Percentiles rank a stretch among this genome's conserved stretches.
These are phyloP conservation scores for Sitodiplosis mosellana DNA, from an alignment of 1,140 invertebrate species.

Conservation along the genomic window DNA sequence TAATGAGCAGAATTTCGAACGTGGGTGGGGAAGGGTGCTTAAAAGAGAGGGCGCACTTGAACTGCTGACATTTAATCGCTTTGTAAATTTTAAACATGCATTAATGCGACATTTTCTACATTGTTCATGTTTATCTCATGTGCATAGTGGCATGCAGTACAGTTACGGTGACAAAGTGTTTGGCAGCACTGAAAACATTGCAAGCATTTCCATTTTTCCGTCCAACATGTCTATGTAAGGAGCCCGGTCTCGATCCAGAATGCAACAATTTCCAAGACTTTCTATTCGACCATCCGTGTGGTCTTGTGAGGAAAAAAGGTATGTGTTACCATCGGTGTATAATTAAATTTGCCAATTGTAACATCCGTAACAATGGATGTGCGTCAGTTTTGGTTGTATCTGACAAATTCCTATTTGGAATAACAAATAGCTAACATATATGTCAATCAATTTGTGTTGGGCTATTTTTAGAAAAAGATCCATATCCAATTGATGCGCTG, in stretches of 20 bases:
- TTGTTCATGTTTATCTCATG: constrained; percentile 10
- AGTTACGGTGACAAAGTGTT: constrained; percentile 78
- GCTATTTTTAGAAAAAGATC: constrained; percentile 58
- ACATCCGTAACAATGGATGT: too few relatives aligned
- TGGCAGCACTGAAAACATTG: constrained; percentile 66
- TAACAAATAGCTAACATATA: too few relatives aligned
- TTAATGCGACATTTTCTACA: constrained; percentile 31
- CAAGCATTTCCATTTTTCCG: constrained; percentile 82
- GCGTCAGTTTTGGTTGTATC: too few relatives aligned
- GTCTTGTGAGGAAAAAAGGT: constrained; percentile 76
- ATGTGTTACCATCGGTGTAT: too few relatives aligned
- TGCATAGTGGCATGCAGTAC: constrained; percentile 72
- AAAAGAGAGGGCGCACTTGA: too few relatives aligned
- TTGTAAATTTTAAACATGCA: too few relatives aligned
- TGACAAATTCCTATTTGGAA: too few relatives aligned
- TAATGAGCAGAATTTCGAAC: too few relatives aligned
- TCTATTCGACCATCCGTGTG: constrained; percentile 79
- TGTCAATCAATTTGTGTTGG: neutral
- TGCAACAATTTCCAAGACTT: constrained; percentile 83
- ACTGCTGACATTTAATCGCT: too few relatives aligned
- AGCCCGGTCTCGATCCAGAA: constrained; percentile 71
- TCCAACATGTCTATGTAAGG: constrained; percentile 75
- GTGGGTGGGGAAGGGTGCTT: too few relatives aligned
- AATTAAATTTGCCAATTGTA: too few relatives aligned
- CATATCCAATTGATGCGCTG: constrained; percentile 64